Evolutionary conservation across 2,797 vertebrate genomes (phyloP).

Genomic region (Streptopelia turtur): DNA sequence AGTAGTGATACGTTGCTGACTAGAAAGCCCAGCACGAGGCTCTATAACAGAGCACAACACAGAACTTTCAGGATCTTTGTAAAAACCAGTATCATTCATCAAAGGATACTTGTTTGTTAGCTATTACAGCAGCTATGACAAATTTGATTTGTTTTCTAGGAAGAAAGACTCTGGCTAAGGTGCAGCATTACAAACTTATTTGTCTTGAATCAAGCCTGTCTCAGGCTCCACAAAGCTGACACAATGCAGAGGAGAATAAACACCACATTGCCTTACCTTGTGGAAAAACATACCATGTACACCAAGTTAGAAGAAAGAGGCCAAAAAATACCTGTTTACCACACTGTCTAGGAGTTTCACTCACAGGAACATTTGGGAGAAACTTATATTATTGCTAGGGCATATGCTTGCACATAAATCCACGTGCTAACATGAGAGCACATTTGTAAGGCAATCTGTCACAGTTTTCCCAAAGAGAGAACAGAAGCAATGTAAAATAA

Average conservation of each 20-base stretch:
- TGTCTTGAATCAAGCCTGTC: constrained; percentile 1
- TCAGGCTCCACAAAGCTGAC: not conserved
- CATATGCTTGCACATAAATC: not conserved
- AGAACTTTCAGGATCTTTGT: not conserved
- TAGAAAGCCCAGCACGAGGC: not conserved
- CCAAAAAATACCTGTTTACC: not conserved
- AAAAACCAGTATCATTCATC: constrained; percentile 22
- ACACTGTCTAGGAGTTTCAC: not conserved
- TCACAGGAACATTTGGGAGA: not conserved
- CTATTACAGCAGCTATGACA: not conserved
- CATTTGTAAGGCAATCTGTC: constrained; percentile 23
- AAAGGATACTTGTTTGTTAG: not conserved
- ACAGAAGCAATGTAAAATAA: not conserved
- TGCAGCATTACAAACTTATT: not conserved
- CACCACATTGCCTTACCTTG: not conserved
- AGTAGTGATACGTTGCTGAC: not conserved
- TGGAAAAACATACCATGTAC: not conserved
- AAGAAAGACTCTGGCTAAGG: not conserved
- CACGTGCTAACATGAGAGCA: not conserved
- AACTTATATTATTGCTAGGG: not conserved
- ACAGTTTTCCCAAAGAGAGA: not conserved
- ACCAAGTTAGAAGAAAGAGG: not conserved
- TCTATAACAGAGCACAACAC: not conserved
- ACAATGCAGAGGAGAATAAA: not conserved
- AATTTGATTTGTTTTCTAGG: not conserved